Percentiles rank a stretch among this genome's conserved stretches.
Conservation (phyloP, 2,797 vertebrate genomes). For the Myotis planiceps region DNA sequence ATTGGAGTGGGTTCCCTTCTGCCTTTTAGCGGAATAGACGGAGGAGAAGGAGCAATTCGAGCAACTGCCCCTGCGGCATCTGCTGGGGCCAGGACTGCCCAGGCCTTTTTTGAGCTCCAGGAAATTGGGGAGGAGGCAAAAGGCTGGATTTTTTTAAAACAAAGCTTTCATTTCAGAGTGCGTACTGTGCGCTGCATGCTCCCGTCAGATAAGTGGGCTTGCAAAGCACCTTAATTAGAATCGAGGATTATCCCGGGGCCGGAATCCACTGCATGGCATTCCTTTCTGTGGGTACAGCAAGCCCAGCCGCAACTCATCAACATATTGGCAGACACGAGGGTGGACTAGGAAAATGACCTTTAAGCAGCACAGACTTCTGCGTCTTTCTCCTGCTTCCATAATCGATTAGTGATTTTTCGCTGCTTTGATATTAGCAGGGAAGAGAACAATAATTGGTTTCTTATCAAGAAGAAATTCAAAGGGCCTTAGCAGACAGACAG, state of each 20-base stretch:
- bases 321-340: conserved; percentile 26
- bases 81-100: conserved; percentile 44
- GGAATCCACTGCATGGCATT: conserved; percentile 64
- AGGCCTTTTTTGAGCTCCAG: conserved; percentile 41
- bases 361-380: neutral
- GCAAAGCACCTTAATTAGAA: conserved; percentile 80
- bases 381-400: neutral
- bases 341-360: neutral
- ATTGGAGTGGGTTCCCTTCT: neutral
- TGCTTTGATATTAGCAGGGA: neutral
- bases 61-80: neutral
- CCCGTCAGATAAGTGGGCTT: conserved; percentile 76
- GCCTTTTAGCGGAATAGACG: neutral
- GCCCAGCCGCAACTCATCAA: neutral
- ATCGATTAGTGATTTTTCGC: neutral
- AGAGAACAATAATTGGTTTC: neutral
- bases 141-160: conserved; percentile 69
- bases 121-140: conserved; percentile 14
- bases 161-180: conserved; percentile 71
- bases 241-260: conserved; percentile 71
- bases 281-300: conserved; percentile 31
- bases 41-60: conserved; percentile 1
- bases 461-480: neutral
- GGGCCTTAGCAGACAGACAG: neutral
- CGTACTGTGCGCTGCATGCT: conserved; percentile 74